Evolutionary conservation across 2,113 vertebrate genomes (phyloP), one percentile per base, ranked within the genome.

Genomic region (Ceuthmochares aereus): DNA sequence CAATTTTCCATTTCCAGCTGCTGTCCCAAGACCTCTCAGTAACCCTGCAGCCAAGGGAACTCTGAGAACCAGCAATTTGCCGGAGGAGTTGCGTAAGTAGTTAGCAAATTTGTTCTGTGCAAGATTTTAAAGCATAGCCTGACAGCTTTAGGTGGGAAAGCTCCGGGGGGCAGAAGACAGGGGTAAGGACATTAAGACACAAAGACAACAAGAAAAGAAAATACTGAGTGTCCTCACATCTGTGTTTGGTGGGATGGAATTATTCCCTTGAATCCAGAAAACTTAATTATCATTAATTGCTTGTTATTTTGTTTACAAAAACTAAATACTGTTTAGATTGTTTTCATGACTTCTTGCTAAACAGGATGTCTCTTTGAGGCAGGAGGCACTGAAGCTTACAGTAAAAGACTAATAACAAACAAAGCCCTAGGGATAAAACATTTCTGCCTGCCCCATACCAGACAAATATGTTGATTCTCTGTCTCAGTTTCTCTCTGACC

Each of bases 31-130:
- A 87, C 97, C 97, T 91, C 95, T 83, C 37, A 98, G 97, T 84
- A 97, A 97, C 73, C 94, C 85, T 85, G 93, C 92, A 91, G 97
- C 92, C 83, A 97, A 66, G 84, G 98, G 98, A 87, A 98, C 98
- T 80, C 97, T 98, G 77, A 98, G 97, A 97, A 98, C 96, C 73
- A 98, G 98, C 94, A 98, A 98, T 90, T 89, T 98, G 96, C 98
- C 98, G 0, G 97, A 98, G 86, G 98, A 98, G 80, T 95, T 98
- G 89, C 96, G 98, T 98, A 98, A 97, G 98, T 98, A 80, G 37
- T 97, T 94, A 79, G 84, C 90, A 95, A 20, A 88, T 76, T 64
- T 82, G 42, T 75, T 82, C 86, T 96, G 80, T 49, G 66, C 91
- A 70, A 78, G 34, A 82, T 76, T 89, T 95, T 84, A 32, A 73